Evolutionary conservation across 2,113 vertebrate genomes (phyloP), one percentile per base, ranked within the genome.

Genomic region (Actenoides hombroni): DNA sequence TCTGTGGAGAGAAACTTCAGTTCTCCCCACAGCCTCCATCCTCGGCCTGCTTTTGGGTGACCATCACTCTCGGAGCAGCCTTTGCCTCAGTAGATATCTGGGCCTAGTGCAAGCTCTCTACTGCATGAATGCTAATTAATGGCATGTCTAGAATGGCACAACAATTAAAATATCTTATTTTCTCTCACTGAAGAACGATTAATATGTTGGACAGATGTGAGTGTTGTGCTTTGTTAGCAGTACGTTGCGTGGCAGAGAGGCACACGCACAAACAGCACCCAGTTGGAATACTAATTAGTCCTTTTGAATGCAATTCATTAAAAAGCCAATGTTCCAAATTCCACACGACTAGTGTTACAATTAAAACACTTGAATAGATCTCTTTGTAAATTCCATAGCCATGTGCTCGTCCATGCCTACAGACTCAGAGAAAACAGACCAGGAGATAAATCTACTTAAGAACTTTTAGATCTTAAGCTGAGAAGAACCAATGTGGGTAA

Each of bases 161-260:
- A 60, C 5, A 2, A 77, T 17, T 54, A 63, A 90, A 94, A 96
- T 67, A 20, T 77, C 78, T 42, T 74, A 70, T 90, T 90, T 97
- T 93, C 51, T 94, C 76, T 80, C 59, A 71, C 60, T 74, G 57
- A 89, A 88, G 75, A 89, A 89, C 86, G 88, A 93, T 92, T 94
- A 95, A 83, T 94, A 86, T 90, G 88, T 95, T 88, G 60, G 73
- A 75, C 88, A 88, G 90, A 92, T 88, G 84, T 81, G 53, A 94
- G 42, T 40, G 75, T 83, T 83, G 86, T 76, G 84, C 80, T 95
- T 86, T 96, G 78, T 80, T 96, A 83, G 75, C 35, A 4, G 73
- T 76, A 95, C 11, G 11, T n/a, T 35, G 49, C 28, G 0, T 76
- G 61, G 68, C 84, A 96, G 61, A 89, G 42, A 85, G 83, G 37